phyloP scores from a whole-genome alignment of 2,113 vertebrate genomes.

The Xiphophorus maculatus region DNA sequence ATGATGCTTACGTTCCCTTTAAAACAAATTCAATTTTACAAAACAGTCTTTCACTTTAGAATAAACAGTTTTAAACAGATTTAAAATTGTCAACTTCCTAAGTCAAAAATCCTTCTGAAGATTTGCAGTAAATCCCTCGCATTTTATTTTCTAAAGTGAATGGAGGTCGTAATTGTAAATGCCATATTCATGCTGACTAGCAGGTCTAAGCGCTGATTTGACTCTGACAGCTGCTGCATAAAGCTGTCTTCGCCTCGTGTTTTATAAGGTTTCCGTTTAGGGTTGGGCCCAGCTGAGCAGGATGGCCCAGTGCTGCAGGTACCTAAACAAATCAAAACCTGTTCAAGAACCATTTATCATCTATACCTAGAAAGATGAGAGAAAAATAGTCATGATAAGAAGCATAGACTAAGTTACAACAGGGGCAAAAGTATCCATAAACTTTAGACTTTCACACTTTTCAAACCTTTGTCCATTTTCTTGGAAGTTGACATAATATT shows the following conservation, averaged over 20 bases:
- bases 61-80: background rate
- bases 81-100: background rate
- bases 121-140: background rate
- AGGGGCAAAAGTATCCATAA: background rate
- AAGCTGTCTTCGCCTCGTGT: background rate
- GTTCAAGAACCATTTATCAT: conserved; percentile 20
- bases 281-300: conserved; percentile 38
- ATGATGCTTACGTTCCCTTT: too few relatives aligned
- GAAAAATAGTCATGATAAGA: background rate
- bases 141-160: background rate
- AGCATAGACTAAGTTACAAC: background rate
- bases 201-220: conserved; percentile 8
- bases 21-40: too few relatives aligned
- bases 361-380: background rate
- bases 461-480: background rate
- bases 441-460: background rate
- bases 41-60: background rate
- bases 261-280: conserved; percentile 26
- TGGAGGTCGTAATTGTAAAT: background rate
- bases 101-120: background rate
- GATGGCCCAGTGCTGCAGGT: conserved; percentile 54
- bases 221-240: background rate
- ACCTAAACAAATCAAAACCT: conserved; percentile 39
- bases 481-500: background rate
- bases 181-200: background rate